Base-by-base conservation (phyloP, 2,888 invertebrate species). In the Galerucella pusilla region DNA sequence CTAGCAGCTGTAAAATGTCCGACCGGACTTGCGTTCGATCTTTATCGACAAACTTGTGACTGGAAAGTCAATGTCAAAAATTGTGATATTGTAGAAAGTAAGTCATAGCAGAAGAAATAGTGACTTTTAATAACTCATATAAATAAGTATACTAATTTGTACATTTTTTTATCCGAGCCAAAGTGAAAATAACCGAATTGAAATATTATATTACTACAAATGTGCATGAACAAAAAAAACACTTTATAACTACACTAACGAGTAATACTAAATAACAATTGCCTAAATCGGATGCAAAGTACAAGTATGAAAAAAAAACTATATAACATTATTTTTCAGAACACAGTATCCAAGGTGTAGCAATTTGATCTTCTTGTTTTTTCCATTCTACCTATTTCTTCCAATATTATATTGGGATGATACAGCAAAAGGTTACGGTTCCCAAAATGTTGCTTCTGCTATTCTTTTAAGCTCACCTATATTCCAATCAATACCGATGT, bases 11-110 rank as follows among this genome's bases (percentile, higher is more conserved):
- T 97, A 87, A 92, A 94, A 87, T 97, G 97, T 89, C 96, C 97
- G 85, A 93, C 92, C 86, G 94, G 96, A 88, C 92, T 97, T 88
- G 96, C 95, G 86, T 97, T 97, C 91, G 97, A 97, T 92, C 94
- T 97, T 89, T 93, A 94, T 88, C 93, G 96, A 86, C 97, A 97
- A 90, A 97, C 96, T 85, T 97, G 97, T 91, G 96, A 97, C 91
- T 97, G 97, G 97, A 97, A 94, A 92, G 93, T 96, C 88, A 92
- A 96, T 91, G 97, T 97, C 90, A 96, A 96, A 92, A 97, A 96
- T 93, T 97, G 97, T 92, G 94, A 96, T 91, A 91, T 93, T 89
- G 85, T 94, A 90, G 96, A 96, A 92, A 97, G 97, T 97, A 95
- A 97, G 96, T 93, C 89, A 87, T 84, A 83, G 81, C 78, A 81